Percentiles rank a stretch among this genome's conserved stretches.
phyloP scores from a whole-genome alignment of 1,140 invertebrate genomes.

The Pachypeltis micranthus region DNA sequence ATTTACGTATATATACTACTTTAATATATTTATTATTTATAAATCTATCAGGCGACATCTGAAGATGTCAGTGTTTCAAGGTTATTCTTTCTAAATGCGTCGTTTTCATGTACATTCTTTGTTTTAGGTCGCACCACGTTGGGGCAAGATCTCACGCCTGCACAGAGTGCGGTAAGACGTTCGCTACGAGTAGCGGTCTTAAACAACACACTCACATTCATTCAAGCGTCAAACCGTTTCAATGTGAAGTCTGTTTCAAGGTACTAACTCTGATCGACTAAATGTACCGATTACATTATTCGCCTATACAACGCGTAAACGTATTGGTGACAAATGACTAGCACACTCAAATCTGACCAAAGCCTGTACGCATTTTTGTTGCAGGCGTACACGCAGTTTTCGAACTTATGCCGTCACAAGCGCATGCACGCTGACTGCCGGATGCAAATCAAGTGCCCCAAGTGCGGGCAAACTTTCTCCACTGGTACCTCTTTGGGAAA shows the following conservation, averaged over 20 bases:
- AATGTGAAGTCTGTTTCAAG: constrained; percentile 83
- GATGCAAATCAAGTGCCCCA: constrained; percentile 77
- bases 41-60: no score
- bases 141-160: constrained; percentile 90
- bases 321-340: no score
- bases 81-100: background rate
- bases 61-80: background rate
- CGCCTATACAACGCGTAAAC: no score
- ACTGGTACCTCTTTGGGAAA: constrained; percentile 73
- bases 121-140: constrained; percentile 59
- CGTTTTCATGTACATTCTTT: background rate
- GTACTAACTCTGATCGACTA: constrained; percentile 32
- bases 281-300: no score
- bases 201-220: constrained; percentile 99
- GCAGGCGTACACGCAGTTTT: constrained; percentile 98
- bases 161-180: constrained; percentile 95
- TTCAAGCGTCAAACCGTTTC: constrained; percentile 95
- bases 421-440: constrained; percentile 92
- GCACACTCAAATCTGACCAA: constrained; percentile 2
- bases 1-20: no score
- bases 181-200: constrained; percentile 89
- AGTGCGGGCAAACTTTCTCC: constrained; percentile 83
- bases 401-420: constrained; percentile 97
- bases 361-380: constrained; percentile 36
- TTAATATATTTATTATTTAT: no score